Base-by-base conservation (phyloP, 2,888 invertebrate genomes). In the Leptopilina syphax region DNA sequence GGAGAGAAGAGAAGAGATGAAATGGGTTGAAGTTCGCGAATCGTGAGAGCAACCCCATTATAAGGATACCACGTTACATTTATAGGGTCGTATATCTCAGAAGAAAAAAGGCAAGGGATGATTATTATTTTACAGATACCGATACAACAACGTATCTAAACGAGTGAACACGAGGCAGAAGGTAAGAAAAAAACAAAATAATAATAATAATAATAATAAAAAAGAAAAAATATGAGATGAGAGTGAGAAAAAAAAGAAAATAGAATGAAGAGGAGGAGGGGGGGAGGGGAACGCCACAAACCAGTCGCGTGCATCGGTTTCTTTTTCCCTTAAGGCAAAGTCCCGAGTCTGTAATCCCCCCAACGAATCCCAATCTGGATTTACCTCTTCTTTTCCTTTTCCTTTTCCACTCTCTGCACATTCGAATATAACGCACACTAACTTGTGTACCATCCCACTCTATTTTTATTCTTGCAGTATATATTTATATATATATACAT, bases 31-130 rank as follows among this genome's bases (percentile, higher is more conserved):
- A 70, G 65, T 47, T 79, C 79, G 79, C 77, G 63, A 80, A 81
- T 82, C 76, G 83, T 77, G 79, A 73, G 79, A 79, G 82, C 81
- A 65, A 82, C 77, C 81, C 81, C 80, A 83, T 83, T 84, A 81
- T 80, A 81, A 83, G 83, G 80, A 73, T 81, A 82, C 44, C 84
- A 84, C 83, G 83, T 81, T 82, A 85, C 85, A 85, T 89, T 89
- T 89, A 89, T 89, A 85, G 87, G 83, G 83, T 86, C 88, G 86
- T 89, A 89, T 87, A 89, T 89, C 88, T 87, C 82, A 84, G 68
- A 77, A 67, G 80, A 76, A 67, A 80, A 76, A 67, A 76, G 83
- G 68, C 78, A 79, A 70, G 84, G 84, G 85, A 86, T 86, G 85
- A 86, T 86, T 87, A 87, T 87, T 86, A 86, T 86, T 87, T 85